Evolutionary conservation across 2,797 vertebrate genomes (phyloP).

Genomic region (Rhyacichthys aspro): DNA sequence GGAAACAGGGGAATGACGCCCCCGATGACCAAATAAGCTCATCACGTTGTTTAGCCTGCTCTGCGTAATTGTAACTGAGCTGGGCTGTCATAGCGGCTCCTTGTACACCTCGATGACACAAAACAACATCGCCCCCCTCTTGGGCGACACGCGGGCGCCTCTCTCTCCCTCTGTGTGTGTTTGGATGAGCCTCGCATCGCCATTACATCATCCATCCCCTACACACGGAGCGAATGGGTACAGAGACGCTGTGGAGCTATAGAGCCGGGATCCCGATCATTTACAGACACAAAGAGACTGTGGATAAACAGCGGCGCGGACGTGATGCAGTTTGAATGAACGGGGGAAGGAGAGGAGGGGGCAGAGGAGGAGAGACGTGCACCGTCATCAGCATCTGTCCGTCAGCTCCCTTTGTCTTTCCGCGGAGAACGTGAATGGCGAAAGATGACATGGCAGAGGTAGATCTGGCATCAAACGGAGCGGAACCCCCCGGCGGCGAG

Average conservation of each 20-base stretch:
- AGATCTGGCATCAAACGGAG: constrained; percentile 67
- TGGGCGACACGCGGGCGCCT: constrained; percentile 23
- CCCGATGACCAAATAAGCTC: constrained; percentile 58
- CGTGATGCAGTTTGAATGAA: constrained; percentile 63
- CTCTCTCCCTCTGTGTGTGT: constrained; percentile 22
- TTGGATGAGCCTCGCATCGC: constrained; percentile 46
- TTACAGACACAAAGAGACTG: constrained; percentile 12
- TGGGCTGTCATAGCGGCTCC: constrained; percentile 33
- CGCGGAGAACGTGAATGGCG: constrained; percentile 75
- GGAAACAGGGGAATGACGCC: constrained; percentile 45
- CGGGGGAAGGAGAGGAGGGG: constrained; percentile 40
- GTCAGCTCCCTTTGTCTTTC: constrained; percentile 77
- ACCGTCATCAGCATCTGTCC: constrained; percentile 78
- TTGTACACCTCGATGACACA: constrained; percentile 10
- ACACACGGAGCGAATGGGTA: constrained; percentile 20
- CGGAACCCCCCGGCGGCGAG: constrained; percentile 57
- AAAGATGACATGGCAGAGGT: constrained; percentile 85
- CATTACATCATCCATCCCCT: constrained; percentile 81
- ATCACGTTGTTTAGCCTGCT: constrained; percentile 47
- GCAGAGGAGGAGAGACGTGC: constrained; percentile 70
- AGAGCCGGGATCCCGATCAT: constrained; percentile 35
- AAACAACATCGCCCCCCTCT: constrained; percentile 27
- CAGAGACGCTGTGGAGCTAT: constrained; percentile 31
- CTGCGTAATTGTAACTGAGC: constrained; percentile 35
- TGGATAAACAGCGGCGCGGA: constrained; percentile 18